Evolutionary conservation across 1,140 invertebrate genomes (phyloP).

Genomic region (Penaeus vannamei): DNA sequence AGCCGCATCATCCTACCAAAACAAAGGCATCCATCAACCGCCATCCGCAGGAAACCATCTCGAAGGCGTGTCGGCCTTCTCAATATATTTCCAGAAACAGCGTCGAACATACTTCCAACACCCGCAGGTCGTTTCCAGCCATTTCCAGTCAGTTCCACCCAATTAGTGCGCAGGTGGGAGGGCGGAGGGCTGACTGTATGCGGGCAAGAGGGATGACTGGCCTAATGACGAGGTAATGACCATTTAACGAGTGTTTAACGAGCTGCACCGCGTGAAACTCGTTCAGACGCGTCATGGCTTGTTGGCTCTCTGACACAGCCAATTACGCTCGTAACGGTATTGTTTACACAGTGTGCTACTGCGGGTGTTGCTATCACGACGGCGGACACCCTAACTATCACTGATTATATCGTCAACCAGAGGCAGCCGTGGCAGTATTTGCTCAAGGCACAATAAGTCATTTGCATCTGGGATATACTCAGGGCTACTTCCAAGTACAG

Average conservation of each 20-base stretch:
- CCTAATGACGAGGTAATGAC: constrained; percentile 64
- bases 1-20: constrained; percentile 7
- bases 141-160: constrained; percentile 64
- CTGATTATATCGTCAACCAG: too few species aligned
- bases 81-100: constrained; percentile 18
- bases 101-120: constrained; percentile 42
- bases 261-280: constrained; percentile 63
- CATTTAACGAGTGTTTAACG: constrained; percentile 66
- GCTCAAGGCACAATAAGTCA: too few species aligned
- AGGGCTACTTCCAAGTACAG: too few species aligned
- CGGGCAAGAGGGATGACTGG: constrained; percentile 63
- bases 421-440: too few species aligned
- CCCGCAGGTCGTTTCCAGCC: constrained; percentile 58
- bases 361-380: neutral
- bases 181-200: constrained; percentile 56
- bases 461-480: too few species aligned
- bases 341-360: constrained; percentile 50
- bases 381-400: too few species aligned
- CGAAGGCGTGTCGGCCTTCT: neutral
- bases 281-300: constrained; percentile 62
- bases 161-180: constrained; percentile 63
- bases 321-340: constrained; percentile 56
- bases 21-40: constrained; percentile 43
- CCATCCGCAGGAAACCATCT: constrained; percentile 19
- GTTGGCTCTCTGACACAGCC: constrained; percentile 61